Base-by-base conservation (phyloP, 2,113 vertebrate genomes). In the Nyctereutes procyonoides region DNA sequence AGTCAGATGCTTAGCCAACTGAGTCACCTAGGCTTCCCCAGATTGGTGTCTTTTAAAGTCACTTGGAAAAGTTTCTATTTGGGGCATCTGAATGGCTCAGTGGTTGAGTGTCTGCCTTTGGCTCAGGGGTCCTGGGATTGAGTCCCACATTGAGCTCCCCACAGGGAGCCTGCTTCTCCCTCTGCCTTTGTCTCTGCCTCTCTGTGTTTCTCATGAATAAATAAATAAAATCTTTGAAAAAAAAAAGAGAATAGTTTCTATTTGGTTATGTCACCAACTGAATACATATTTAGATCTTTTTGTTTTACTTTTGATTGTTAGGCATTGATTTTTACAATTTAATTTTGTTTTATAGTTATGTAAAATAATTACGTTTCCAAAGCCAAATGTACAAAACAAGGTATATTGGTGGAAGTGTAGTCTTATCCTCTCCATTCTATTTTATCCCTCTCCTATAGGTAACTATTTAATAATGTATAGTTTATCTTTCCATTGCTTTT, bases 401-500 rank as follows among this genome's bases (percentile, higher is more conserved):
- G 9, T 62, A 62, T 69, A 69, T 74, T 77, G 15, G 77, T 71
- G 69, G 38, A 62, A 56, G 22, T 81, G 16, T 60, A n/a, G 38
- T 80, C 84, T 92, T 69, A 22, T 22, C 76, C 24, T 83, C 69
- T 48, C 20, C 13, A 20, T 11, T 53, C 16, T 48, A 51, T 65
- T 89, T 74, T 26, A 38, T 73, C 56, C 30, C 48, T 74, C 9
- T 79, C 20, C 26, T 91, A 2, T 12, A 56, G 35, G 26, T 20
- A 55, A 32, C 60, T 58, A 32, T 74, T 38, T 32, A 76, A 91
- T 65, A 67, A 53, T 35, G 3, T 73, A 55, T 15, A 2, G 8
- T 88, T 94, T 91, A 24, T 81, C 4, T 26, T 94, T 87, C 24
- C 17, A 30, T 87, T 58, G 30, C 28, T 96, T 94, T 96, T 62